Evolutionary conservation across 37 sponge, comb jelly and placozoan species (phyloP).

Genomic region (Spongilla lacustris): DNA sequence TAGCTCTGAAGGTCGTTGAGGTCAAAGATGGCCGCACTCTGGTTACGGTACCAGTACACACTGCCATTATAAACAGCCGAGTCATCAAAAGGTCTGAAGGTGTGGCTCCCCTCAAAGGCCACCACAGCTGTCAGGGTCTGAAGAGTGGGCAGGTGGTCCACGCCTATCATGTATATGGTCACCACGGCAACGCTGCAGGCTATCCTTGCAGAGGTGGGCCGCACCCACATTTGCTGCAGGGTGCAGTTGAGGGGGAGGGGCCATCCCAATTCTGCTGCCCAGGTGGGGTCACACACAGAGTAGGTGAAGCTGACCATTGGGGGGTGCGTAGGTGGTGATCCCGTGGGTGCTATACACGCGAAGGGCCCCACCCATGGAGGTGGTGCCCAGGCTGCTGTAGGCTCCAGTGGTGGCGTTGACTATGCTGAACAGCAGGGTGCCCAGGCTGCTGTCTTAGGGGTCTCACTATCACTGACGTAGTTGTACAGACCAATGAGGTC

Average conservation of each 20-base stretch:
- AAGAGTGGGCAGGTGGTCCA: conserved; percentile 79
- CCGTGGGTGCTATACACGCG: too few species aligned
- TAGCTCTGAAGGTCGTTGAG: conserved; percentile 72
- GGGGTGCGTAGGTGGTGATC: too few species aligned
- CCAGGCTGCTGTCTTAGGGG: too few species aligned
- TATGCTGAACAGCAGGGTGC: too few species aligned
- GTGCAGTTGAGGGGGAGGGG: too few species aligned
- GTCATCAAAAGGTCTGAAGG: conserved; percentile 65
- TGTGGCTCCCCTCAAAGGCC: neutral
- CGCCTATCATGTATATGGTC: conserved; percentile 44
- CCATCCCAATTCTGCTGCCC: conserved; percentile 75
- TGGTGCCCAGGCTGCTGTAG: too few species aligned
- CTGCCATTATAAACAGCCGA: conserved; percentile 17
- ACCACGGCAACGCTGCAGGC: conserved; percentile 72
- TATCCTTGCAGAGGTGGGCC: conserved; percentile 68
- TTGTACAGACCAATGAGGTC: too few species aligned
- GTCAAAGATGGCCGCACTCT: conserved; percentile 58
- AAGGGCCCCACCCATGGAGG: too few species aligned
- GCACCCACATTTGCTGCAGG: conserved; percentile 61
- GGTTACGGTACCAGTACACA: conserved; percentile 48
- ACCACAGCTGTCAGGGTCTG: conserved; percentile 57
- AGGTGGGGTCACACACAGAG: too few species aligned
- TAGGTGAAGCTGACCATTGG: too few species aligned
- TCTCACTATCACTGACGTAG: too few species aligned
- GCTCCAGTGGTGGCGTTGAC: too few species aligned